These are phyloP conservation scores for Orchestes rusci DNA, from an alignment of 2,888 invertebrate species.

Conservation along the genomic window DNA sequence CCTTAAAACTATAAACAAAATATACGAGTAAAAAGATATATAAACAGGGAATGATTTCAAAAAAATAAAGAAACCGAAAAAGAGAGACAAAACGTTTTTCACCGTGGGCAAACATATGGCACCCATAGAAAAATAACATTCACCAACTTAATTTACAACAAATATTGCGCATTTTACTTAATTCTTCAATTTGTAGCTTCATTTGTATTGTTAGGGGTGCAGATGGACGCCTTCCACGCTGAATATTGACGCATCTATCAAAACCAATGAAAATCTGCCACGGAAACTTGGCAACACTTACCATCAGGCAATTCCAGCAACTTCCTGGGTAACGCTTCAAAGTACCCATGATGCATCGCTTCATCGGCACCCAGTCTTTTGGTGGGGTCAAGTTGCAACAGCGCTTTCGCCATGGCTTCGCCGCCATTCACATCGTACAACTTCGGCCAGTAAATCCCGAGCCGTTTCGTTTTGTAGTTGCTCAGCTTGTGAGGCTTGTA, in stretches of 20 bases:
- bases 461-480: conserved; percentile 65
- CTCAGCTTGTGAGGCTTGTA: conserved; percentile 73
- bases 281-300: conserved; percentile 45
- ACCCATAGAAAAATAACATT: too few species aligned
- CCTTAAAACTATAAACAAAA: too few species aligned
- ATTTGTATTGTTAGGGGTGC: conserved; percentile 74
- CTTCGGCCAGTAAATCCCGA: conserved; percentile 83
- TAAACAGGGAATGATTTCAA: too few species aligned
- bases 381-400: conserved; percentile 81
- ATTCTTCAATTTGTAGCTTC: too few species aligned
- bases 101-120: too few species aligned
- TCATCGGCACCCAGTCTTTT: conserved; percentile 79
- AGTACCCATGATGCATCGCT: conserved; percentile 81
- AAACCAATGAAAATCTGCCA: neutral
- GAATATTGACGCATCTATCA: conserved; percentile 87
- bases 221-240: conserved; percentile 87
- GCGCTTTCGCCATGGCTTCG: conserved; percentile 76
- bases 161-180: too few species aligned
- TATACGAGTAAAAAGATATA: too few species aligned
- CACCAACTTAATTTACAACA: too few species aligned
- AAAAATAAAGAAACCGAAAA: too few species aligned
- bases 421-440: conserved; percentile 85
- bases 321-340: conserved; percentile 81
- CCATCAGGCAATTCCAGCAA: conserved; percentile 89
- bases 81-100: too few species aligned